phyloP scores from a whole-genome alignment of 2,113 vertebrate genomes.

The Rhegmatorhina hoffmannsi region DNA sequence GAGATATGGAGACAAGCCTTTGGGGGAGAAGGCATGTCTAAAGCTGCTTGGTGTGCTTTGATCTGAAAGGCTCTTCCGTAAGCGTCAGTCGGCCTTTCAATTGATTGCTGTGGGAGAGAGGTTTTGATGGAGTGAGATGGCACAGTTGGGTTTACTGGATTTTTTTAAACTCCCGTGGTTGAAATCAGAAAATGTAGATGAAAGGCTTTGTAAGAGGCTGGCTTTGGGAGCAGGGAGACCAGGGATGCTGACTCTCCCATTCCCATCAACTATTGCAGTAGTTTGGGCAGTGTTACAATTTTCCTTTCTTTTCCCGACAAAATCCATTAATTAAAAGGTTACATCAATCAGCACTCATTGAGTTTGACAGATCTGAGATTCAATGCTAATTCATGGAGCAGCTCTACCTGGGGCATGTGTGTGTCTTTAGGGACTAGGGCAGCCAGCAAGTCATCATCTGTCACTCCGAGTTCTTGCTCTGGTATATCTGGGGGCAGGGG shows the following conservation, averaged over 20 bases:
- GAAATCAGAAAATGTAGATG: background rate
- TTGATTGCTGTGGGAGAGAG: background rate
- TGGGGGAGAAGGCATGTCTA: background rate
- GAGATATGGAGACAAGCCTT: background rate
- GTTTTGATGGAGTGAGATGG: background rate
- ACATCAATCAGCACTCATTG: background rate
- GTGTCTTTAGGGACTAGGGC: background rate
- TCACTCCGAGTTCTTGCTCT: background rate
- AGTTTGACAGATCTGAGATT: slow-evolving; percentile 13
- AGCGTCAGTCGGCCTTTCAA: background rate
- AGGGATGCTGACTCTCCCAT: background rate
- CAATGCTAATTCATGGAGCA: background rate
- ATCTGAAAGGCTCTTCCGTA: background rate
- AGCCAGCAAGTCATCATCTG: background rate
- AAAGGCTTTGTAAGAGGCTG: background rate
- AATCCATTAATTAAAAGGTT: slow-evolving; percentile 20
- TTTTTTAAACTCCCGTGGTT: background rate
- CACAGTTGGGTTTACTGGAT: background rate
- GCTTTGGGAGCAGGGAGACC: background rate
- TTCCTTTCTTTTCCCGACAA: slow-evolving; percentile 2
- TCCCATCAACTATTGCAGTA: background rate
- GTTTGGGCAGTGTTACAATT: background rate
- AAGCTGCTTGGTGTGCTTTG: background rate
- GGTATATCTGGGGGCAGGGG: background rate
- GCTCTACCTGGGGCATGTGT: background rate